These are phyloP conservation scores for Brachionus rotundiformis DNA, from an alignment of 1,140 invertebrate species.

Conservation along the genomic window DNA sequence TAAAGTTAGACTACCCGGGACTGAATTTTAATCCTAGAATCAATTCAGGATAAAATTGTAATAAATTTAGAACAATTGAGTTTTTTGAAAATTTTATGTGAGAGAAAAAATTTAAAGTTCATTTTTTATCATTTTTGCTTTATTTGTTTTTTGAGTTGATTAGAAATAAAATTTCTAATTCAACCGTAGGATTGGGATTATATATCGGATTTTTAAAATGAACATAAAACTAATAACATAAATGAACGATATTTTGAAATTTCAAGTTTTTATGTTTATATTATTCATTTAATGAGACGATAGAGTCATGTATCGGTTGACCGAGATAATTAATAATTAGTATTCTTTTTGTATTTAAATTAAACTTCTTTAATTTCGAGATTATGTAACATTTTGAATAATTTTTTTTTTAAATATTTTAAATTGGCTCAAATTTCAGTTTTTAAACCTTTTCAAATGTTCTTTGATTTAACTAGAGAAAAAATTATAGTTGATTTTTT, in stretches of 20 bases:
- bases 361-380: neutral
- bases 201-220: constrained; percentile 8
- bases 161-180: neutral
- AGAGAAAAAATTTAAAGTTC: neutral
- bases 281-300: neutral
- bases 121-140: neutral
- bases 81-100: neutral
- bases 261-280: neutral
- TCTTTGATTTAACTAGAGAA: neutral
- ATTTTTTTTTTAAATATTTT: neutral
- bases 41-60: neutral
- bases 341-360: neutral
- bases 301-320: neutral
- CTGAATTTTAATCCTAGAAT: neutral
- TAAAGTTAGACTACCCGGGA: neutral
- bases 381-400: constrained; percentile 11
- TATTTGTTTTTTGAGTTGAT: constrained; percentile 4
- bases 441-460: neutral
- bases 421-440: neutral
- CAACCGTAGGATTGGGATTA: neutral
- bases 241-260: neutral
- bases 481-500: neutral
- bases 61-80: neutral
- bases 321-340: neutral
- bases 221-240: neutral